A percentile compares a stretch with the other conserved stretches of the same genome.
phyloP scores from a whole-genome alignment of 2,797 vertebrate genomes.

The Dromococcyx pavoninus region DNA sequence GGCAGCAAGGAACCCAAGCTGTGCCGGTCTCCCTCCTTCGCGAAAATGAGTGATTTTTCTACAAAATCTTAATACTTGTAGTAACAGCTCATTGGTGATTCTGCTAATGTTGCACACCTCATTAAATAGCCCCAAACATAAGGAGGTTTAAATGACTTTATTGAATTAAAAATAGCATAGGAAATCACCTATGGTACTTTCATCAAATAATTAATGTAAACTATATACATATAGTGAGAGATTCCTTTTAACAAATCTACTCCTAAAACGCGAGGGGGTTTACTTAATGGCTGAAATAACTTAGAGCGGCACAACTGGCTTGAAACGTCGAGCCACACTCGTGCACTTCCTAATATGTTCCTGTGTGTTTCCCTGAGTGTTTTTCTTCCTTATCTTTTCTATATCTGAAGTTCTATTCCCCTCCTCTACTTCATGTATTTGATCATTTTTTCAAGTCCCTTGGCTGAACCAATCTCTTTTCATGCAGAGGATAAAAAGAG shows the following conservation, averaged over 20 bases:
- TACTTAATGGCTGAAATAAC: slow-evolving; percentile 64
- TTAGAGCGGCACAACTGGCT: slow-evolving; percentile 1
- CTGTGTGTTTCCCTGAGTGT: slow-evolving; percentile 71
- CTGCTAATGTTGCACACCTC: slow-evolving; percentile 51
- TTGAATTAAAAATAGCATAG: slow-evolving; percentile 71
- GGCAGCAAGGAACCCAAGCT: neutral
- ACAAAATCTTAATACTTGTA: neutral
- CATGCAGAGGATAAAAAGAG: slow-evolving; percentile 85
- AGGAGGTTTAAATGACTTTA: slow-evolving; percentile 59
- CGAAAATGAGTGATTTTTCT: neutral
- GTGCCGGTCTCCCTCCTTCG: neutral
- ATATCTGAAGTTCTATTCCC: slow-evolving; percentile 78
- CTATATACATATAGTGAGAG: slow-evolving; percentile 18
- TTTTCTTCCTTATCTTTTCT: slow-evolving; percentile 80
- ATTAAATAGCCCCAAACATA: slow-evolving; percentile 65
- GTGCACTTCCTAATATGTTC: slow-evolving; percentile 63
- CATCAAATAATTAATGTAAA: slow-evolving; percentile 68
- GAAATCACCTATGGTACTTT: slow-evolving; percentile 62
- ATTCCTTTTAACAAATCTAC: slow-evolving; percentile 38
- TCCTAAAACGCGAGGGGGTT: slow-evolving; percentile 28
- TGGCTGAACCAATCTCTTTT: slow-evolving; percentile 84
- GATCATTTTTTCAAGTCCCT: slow-evolving; percentile 85
- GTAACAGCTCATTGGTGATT: slow-evolving; percentile 56
- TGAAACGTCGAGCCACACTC: slow-evolving; percentile 37
- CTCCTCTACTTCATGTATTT: slow-evolving; percentile 76